phyloP scores from a whole-genome alignment of 2,888 invertebrate genomes.

The Trissoscelio sp. region DNA sequence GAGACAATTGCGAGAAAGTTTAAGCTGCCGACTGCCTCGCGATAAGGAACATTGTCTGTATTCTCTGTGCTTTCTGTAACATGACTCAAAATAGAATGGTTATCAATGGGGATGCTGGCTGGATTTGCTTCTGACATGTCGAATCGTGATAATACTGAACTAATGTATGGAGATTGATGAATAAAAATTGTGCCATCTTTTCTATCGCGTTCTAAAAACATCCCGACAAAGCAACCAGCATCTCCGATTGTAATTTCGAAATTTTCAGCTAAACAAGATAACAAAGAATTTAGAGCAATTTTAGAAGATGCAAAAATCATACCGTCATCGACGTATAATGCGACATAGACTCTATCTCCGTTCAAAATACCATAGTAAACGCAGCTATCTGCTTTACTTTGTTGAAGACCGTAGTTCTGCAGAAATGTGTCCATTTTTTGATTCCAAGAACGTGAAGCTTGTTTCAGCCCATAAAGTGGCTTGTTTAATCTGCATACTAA shows the following conservation, averaged over 20 bases:
- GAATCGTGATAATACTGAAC: constrained; percentile 54
- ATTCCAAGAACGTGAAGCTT: constrained; percentile 79
- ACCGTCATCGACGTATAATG: constrained; percentile 39
- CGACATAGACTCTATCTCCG: constrained; percentile 11
- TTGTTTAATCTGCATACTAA: constrained; percentile 72
- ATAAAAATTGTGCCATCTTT: constrained; percentile 3
- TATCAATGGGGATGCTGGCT: constrained; percentile 56
- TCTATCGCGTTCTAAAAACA: constrained; percentile 54
- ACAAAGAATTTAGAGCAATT: background rate
- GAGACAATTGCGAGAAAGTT: constrained; percentile 60
- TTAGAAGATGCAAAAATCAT: background rate
- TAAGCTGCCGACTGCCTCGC: constrained; percentile 62
- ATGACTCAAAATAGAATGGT: constrained; percentile 4
- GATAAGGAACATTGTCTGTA: constrained; percentile 28
- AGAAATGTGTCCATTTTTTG: constrained; percentile 46
- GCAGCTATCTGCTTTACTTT: constrained; percentile 70
- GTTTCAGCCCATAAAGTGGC: constrained; percentile 79
- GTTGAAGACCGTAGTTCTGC: constrained; percentile 65
- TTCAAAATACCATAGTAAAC: constrained; percentile 43
- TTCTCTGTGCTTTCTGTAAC: background rate
- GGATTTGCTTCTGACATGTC: constrained; percentile 63
- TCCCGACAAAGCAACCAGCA: constrained; percentile 61
- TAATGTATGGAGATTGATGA: constrained; percentile 44
- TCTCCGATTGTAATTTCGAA: constrained; percentile 40
- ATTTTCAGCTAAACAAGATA: background rate